phyloP scores from a whole-genome alignment of 2,113 vertebrate genomes.

The Xiphorhynchus elegans region DNA sequence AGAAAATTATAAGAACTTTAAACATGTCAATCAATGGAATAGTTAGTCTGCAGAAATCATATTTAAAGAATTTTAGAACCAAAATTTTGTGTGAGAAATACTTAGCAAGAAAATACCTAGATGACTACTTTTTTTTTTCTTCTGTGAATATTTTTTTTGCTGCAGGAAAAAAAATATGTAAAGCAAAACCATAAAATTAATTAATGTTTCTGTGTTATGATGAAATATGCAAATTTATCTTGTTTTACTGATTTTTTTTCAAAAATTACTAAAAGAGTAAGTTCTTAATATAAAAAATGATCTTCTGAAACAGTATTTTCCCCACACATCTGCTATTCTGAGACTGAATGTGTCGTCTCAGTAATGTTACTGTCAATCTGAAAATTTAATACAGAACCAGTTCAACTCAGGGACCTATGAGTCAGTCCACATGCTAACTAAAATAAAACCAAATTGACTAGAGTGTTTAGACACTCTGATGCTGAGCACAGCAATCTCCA shows the following conservation, averaged over 20 bases:
- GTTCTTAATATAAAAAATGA: background rate
- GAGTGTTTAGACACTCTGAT: background rate
- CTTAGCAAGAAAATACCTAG: background rate
- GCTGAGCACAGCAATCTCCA: background rate
- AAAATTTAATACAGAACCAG: background rate
- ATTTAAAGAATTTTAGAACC: background rate
- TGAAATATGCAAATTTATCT: background rate
- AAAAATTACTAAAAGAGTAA: background rate
- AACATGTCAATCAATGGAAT: background rate
- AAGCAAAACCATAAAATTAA: background rate
- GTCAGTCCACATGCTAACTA: background rate
- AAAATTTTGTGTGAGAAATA: background rate
- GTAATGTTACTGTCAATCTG: conserved; percentile 9
- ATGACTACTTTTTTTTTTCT: background rate
- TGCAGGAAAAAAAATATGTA: background rate
- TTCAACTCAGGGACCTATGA: background rate
- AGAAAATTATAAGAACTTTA: background rate
- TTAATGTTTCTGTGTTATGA: background rate
- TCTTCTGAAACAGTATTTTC: background rate
- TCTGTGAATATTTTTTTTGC: background rate
- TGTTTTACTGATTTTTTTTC: background rate
- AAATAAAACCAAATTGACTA: background rate
- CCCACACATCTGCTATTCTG: background rate
- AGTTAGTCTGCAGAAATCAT: background rate
- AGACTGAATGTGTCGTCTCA: background rate